Base-by-base conservation (phyloP, 1,140 invertebrate species). In the Drosophila malerkotliana region DNA sequence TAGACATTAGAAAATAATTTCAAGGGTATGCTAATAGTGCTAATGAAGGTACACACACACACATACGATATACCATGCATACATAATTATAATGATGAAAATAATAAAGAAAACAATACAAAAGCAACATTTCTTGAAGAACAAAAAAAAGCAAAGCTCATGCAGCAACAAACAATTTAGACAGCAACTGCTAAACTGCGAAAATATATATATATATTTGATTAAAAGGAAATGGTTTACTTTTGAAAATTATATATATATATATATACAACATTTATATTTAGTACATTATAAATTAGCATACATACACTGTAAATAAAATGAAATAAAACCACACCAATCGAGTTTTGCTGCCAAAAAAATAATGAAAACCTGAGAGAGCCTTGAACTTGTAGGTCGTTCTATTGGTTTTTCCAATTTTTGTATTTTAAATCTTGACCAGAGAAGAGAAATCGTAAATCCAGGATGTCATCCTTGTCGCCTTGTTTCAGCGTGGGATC, bases 301-400 rank as follows among this genome's bases (percentile, higher is more conserved):
- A 88, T 87, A 84, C 81, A 85, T 85, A 87, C 83, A 88, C 72
- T 88, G 83, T 88, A 88, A 89, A 88, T 88, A 88, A 88, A 88
- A 83, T 72, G 83, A 88, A 87, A 87, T 87, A 87, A 82, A 88
- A 77, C 71, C 56, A 37, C 61, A 77, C 7, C 5, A 21, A 18
- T 2, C 3, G 45, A 15, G 12, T 57, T 30, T 54, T 60, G 32
- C 4, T 30, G 4, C 24, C 14, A 10, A 47, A 45, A 45, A 28
- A 6, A 14, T n/a, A 18, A 15, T 32, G 3, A 52, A 51, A 8
- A 39, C 21, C 24, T 1, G 12, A 62, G 58, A 44, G 15, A 52
- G 63, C 63, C 28, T 52, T 44, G 63, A 64, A 32, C 4, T 45
- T 32, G 21, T 49, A 9, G 7, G 32, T 7, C n/a, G 21, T 21